Evolutionary conservation across 2,888 invertebrate genomes (phyloP), one percentile per base, ranked within the genome.

Genomic region (Xestoiulus laeticollis): DNA sequence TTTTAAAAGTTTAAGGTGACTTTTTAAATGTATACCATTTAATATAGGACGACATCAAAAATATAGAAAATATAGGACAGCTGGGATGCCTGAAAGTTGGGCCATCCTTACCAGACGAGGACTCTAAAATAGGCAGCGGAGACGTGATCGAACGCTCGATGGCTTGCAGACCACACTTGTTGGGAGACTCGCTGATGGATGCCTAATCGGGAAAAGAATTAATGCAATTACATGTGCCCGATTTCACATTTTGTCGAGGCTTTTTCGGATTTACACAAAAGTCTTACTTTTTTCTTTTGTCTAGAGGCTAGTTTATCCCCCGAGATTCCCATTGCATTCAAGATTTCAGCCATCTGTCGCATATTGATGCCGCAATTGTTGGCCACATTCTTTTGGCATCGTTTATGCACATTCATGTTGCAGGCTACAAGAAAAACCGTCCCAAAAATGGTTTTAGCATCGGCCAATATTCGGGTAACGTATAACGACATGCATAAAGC

Each of bases 301-400:
- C 90, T 88, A 19, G 89, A 94, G 90, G 95, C 95, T 92, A 96
- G 95, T 92, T 97, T 97, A 91, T 96, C 95, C 10, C 97, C 96
- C 87, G 96, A 96, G 91, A 99, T 96, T 91, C 98, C 98, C 93
- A 99, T 95, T 91, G 95, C 95, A 91, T 95, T 95, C 90, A 99
- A 94, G 90, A 98, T 96, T 92, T 97, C 96, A 5, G 98, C 99
- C 97, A 99, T 96, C 93, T 96, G 95, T 93, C 98, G 97, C 88
- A 98, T 97, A 93, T 99, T 97, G 92, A 99, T 98, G 91, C 99
- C 99, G 93, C 99, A 99, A 93, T 98, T 99, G 93, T 99, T 99
- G 89, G 99, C 99, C 89, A 99, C 99, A 93, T 99, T 99, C 93
- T 98, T 98, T 93, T 98, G 97, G 93, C 99, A 99, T 88, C 99